Conservation (phyloP, 2,797 vertebrate species). For the Halcyon smyrnensis region DNA sequence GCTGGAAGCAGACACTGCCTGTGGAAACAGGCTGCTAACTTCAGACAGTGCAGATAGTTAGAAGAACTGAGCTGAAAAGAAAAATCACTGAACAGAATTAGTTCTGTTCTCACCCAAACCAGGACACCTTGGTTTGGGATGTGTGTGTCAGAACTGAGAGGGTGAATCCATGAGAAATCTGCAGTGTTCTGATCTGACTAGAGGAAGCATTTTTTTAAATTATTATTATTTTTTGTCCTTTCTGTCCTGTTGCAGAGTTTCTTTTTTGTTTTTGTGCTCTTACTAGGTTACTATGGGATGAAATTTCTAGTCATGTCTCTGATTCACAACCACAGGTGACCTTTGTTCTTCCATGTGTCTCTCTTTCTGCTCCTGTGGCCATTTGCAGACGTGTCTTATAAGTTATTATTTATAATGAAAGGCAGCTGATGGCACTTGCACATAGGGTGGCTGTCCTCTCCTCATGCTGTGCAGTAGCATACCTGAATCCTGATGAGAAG, state of each 20-base stretch:
- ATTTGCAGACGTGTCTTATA: background rate
- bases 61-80: too few relatives aligned
- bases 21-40: too few relatives aligned
- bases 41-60: too few relatives aligned
- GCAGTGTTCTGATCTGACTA: background rate
- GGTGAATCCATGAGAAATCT: background rate
- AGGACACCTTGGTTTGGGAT: background rate
- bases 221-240: background rate
- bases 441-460: background rate
- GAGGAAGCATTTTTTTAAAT: background rate
- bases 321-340: background rate
- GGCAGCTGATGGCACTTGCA: background rate
- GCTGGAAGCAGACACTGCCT: too few relatives aligned
- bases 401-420: slow-evolving; percentile 54
- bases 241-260: background rate
- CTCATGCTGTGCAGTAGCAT: background rate
- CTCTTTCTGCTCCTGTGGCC: slow-evolving; percentile 8
- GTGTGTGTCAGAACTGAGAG: background rate
- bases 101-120: too few relatives aligned
- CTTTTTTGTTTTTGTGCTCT: background rate
- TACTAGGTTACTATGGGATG: background rate
- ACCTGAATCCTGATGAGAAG: slow-evolving; percentile 24
- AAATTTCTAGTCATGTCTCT: slow-evolving; percentile 42
- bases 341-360: slow-evolving; percentile 29
- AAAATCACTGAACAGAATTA: too few relatives aligned